phyloP scores from a whole-genome alignment of 1,140 invertebrate species.

The Brachionus sp. region DNA sequence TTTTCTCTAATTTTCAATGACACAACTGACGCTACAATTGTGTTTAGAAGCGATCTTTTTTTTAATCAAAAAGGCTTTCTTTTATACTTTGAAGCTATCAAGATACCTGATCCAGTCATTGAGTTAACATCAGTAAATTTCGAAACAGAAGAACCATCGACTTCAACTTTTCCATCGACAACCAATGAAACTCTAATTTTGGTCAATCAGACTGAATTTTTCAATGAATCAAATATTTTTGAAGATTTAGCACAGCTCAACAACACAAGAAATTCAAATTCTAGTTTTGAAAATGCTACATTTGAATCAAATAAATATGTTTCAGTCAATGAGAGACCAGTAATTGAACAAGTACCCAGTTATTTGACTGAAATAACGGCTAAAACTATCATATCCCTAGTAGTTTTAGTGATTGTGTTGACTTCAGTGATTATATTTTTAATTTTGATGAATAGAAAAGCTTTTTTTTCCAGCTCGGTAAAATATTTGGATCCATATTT shows the following conservation, averaged over 20 bases:
- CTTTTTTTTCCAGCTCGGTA: not conserved
- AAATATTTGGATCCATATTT: not conserved
- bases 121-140: not conserved
- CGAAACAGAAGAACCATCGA: not conserved
- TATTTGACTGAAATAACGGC: not conserved
- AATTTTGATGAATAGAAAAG: not conserved
- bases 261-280: not conserved
- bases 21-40: slow-evolving; percentile 14
- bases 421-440: not conserved
- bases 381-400: not conserved
- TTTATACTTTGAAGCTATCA: not conserved
- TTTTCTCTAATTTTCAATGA: slow-evolving; percentile 13
- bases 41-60: slow-evolving; percentile 35
- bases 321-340: not conserved
- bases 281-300: not conserved
- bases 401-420: not conserved
- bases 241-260: not conserved
- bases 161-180: not conserved
- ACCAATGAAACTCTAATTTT: not conserved
- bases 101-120: not conserved
- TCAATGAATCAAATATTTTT: not conserved
- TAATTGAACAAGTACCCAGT: not conserved
- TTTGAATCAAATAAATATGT: not conserved
- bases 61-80: slow-evolving; percentile 33
- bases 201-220: not conserved